These are phyloP conservation scores for Chironomus riparius DNA, from an alignment of 2,888 invertebrate genomes.

Conservation along the genomic window DNA sequence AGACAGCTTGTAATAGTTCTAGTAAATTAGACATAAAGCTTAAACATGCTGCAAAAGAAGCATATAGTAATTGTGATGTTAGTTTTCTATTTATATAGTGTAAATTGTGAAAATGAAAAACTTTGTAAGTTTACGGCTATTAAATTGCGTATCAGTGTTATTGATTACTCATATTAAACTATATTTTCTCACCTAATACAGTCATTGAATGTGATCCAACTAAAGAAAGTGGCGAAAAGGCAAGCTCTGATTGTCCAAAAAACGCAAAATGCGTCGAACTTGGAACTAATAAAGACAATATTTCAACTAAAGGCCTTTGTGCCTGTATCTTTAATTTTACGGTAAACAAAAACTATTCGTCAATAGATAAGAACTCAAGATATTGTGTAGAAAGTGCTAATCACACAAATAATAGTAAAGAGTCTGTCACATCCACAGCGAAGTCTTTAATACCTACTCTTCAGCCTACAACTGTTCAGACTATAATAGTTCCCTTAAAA, in stretches of 20 bases:
- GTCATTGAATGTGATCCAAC: neutral
- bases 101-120: neutral
- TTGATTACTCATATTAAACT: neutral
- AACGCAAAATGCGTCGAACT: neutral
- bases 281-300: neutral
- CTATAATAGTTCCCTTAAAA: neutral
- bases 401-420: no score
- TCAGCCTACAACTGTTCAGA: conserved; percentile 9
- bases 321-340: neutral
- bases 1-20: no score
- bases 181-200: neutral
- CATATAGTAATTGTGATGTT: neutral
- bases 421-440: neutral
- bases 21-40: neutral
- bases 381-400: conserved; percentile 1
- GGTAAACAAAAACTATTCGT: neutral
- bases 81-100: neutral
- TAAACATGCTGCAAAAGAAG: neutral
- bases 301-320: neutral
- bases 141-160: neutral
- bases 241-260: neutral
- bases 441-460: neutral
- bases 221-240: neutral
- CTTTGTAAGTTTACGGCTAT: neutral
- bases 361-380: neutral